A percentile compares a stretch with the other conserved stretches of the same genome.
Evolutionary conservation across 2,113 vertebrate genomes (phyloP).

Genomic region (Psammodynastes pulverulentus): DNA sequence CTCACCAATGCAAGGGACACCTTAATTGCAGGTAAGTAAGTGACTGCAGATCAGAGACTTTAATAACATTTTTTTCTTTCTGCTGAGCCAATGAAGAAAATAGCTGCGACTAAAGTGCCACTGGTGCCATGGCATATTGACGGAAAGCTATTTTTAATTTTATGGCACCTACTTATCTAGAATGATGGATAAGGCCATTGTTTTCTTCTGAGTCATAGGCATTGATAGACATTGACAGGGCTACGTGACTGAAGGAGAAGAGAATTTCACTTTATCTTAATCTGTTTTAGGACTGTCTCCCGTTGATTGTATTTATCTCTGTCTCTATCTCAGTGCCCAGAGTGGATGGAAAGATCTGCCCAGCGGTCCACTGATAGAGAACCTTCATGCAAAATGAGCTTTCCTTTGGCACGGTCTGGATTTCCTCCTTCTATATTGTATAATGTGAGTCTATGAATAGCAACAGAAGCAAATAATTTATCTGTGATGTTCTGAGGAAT

Average conservation of each 20-base stretch:
- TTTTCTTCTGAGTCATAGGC: conserved; percentile 69
- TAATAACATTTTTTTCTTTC: neutral
- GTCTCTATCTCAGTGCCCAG: conserved; percentile 50
- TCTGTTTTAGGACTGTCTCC: conserved; percentile 62
- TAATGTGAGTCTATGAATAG: neutral
- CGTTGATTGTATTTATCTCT: conserved; percentile 63
- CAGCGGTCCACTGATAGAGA: neutral
- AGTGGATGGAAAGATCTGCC: conserved; percentile 22
- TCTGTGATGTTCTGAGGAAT: neutral
- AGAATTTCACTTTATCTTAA: conserved; percentile 70
- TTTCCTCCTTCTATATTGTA: neutral
- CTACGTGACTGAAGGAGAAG: conserved; percentile 68
- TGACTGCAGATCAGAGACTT: neutral
- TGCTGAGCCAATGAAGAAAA: conserved; percentile 39
- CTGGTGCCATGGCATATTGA: conserved; percentile 34
- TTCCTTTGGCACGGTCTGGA: neutral
- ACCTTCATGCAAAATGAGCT: neutral
- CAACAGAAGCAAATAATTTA: neutral
- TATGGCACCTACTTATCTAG: conserved; percentile 66
- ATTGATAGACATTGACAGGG: conserved; percentile 61
- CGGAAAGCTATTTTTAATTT: conserved; percentile 64
- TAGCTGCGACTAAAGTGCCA: conserved; percentile 8
- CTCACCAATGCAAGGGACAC: neutral
- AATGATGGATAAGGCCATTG: conserved; percentile 70
- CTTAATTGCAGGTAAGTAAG: too few relatives aligned